phyloP scores from a whole-genome alignment of 2,113 vertebrate genomes.

The Larimichthys crocea region DNA sequence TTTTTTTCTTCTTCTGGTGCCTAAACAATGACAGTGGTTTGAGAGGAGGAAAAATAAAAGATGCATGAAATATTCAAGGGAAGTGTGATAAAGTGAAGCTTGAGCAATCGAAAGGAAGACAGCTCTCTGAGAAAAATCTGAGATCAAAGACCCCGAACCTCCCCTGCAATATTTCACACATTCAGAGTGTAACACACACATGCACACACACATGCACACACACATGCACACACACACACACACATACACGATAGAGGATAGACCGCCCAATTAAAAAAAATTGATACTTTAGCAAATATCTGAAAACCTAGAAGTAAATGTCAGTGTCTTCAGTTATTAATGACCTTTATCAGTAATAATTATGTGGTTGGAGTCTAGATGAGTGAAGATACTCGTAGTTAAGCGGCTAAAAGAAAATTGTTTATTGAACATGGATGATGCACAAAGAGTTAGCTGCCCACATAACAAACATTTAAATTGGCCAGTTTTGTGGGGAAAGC shows the following conservation, averaged over 20 bases:
- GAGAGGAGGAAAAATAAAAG: constrained; percentile 18
- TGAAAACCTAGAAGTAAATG: constrained; percentile 35
- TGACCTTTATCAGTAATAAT: constrained; percentile 28
- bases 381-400: constrained; percentile 9
- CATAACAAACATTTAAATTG: background rate
- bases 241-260: background rate
- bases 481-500: background rate
- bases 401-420: no score
- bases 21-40: constrained; percentile 61
- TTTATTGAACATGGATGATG: background rate
- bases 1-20: constrained; percentile 21
- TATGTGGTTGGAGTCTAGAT: constrained; percentile 24
- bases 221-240: background rate
- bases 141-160: constrained; percentile 57
- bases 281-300: constrained; percentile 18
- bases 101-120: constrained; percentile 41
- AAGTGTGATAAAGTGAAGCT: constrained; percentile 51
- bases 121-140: constrained; percentile 45
- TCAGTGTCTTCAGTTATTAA: constrained; percentile 47
- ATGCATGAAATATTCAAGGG: constrained; percentile 67
- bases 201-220: background rate
- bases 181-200: constrained; percentile 18
- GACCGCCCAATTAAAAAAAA: background rate
- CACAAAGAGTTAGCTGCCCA: background rate
- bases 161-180: constrained; percentile 56